Base-by-base conservation (phyloP, 1,140 invertebrate species). In the Cydia splendana region DNA sequence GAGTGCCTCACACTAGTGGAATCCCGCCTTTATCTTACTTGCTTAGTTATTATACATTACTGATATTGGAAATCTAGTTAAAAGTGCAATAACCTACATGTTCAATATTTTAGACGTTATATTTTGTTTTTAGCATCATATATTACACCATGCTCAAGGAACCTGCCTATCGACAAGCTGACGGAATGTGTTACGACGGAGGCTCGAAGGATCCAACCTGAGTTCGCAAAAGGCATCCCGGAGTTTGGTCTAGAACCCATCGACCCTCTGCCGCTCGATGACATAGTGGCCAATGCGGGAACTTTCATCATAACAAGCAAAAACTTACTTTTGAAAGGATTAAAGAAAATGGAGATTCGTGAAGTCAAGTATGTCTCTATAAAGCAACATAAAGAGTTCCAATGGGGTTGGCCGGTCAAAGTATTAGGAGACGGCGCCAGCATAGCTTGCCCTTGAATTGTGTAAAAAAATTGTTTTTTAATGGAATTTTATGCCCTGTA, bases 331-430 rank as follows among this genome's bases (percentile, higher is more conserved):
- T 30, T 74, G 10, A 48, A 53, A n/a, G 73, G 73, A 2, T 13
- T 74, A 10, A 74, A 53, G 45, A 74, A 48, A 28, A 74, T 74
- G 73, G 73, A 74, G 20, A 30, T 74, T 7, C n/a, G 20, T 12
- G 73, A 74, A 53, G 73, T 53, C 73, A 74, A 24, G 73, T 74
- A 51, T 12, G 73, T 74, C 0, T 30, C 30, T 20, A 6, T 62
- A 24, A 62, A 62, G 18, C 7, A 62, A 62, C 9, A 7, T 6
- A 18, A 18, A 1, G 51, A 12, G n/a, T 18, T 48, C 13, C 12
- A 45, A 13, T 24, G 24, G 24, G 24, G 24, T 24, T 24, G 24
- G 24, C 24, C 24, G 24, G 24, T 24, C 24, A 24, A 24, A 24
- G 24, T 24, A 24, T 24, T 24, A 24, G 24, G 1, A 24, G 24